Base-by-base conservation (phyloP, 2,113 vertebrate species). In the Cichladusa arquata region DNA sequence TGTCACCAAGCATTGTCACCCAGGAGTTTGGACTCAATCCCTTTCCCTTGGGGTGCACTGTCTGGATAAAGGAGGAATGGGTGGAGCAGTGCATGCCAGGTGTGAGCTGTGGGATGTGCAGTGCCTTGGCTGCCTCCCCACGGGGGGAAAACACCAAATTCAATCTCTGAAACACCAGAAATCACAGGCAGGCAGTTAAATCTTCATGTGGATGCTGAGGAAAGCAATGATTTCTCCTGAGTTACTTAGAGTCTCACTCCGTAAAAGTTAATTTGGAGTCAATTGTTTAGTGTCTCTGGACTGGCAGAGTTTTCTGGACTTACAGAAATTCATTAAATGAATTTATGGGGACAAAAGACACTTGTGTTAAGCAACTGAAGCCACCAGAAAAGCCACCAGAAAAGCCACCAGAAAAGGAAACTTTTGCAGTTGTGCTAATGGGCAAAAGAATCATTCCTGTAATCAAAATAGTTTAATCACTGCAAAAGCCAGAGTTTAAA, bases 111-210 rank as follows among this genome's bases (percentile, higher is more conserved):
- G 61, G 70, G 28, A 40, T 45, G 84, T 7, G 1, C 31, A 38
- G 42, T 4, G 58, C 33, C 1, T 0, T 12, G 36, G 42, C 71
- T 71, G 51, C 70, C 48, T 57, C 76, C 23, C 44, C 0, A 0
- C 16, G 51, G 38, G 56, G 42, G 8, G 17, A 15, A 17, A 34
- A 25, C 79, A 31, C 17, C 57, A 44, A 20, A 62, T n/a, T 23
- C 1, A 1, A 10, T 48, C 20, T 45, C 62, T 76, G 77, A 79
- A 91, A 34, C 25, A 15, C 19, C 40, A 65, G 50, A 36, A 45
- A 14, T 12, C 0, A 0, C 11, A 28, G 34, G 5, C 38, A 80
- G 47, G 48, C 62, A 67, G 38, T 33, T 66, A 67, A 79, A 67
- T 36, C 72, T 45, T 54, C 22, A 44, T 11, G 19, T 54, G 81